Evolutionary conservation across 2,888 invertebrate genomes (phyloP), one percentile per base, ranked within the genome.

Genomic region (Cinara cedri): DNA sequence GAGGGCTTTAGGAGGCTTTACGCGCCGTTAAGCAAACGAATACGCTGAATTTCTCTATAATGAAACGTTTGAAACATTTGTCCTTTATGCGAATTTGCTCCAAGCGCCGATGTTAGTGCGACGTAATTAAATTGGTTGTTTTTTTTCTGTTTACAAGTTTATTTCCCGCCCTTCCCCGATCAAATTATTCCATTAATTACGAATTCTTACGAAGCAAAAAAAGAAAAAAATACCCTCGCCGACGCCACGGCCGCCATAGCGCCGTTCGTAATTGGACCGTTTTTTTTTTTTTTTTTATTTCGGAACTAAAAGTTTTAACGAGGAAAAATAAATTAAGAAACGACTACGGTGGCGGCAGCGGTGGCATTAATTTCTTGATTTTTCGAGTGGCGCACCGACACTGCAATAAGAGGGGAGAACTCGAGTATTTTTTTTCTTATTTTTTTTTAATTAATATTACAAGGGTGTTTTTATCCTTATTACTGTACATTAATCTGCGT

Each of bases 321-420:
- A 78, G 78, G 70, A 70, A 78, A 78, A 78, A 78, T 78, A 70
- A 78, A 78, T 78, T 78, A 78, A 78, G 78, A 78, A 78, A 78
- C 63, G 57, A 26, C 72, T 4, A 55, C 34, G 49, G 34, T 34
- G 49, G 49, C 44, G 62, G 19, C 72, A 19, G 19, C 34, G 55
- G 21, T 24, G 19, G 51, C 78, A 51, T 70, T 78, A 78, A 78
- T 78, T 78, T 78, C 46, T 78, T 70, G 78, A 78, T 78, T 78
- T 60, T 54, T 78, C 54, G 68, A 78, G 78, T 62, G 78, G 46
- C 26, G 21, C 57, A n/a, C n/a, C n/a, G n/a, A n/a, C n/a, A n/a
- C n/a, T n/a, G n/a, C n/a, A n/a, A n/a, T 6, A 34, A 34, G 51
- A 26, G 60, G 68, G 66, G 24, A n/a, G 19, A 76, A 66, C 66